phyloP scores from a whole-genome alignment of 92 coral and sea anemone species.

The Porites cylindrica region DNA sequence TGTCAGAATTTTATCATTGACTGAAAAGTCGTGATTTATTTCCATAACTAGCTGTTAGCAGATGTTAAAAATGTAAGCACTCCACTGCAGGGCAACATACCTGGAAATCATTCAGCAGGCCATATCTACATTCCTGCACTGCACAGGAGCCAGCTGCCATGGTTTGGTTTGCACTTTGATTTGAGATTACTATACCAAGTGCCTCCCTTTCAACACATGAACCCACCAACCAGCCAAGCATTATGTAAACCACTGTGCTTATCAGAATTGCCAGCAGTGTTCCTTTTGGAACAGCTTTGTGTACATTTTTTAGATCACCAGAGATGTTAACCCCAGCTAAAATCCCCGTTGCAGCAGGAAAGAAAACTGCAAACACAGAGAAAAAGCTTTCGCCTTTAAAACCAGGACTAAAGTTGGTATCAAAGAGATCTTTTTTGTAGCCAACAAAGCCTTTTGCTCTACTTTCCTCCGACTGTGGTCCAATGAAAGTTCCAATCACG shows the following conservation, averaged over 20 bases:
- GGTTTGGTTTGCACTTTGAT: slow-evolving; percentile 46
- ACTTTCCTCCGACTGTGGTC: slow-evolving; percentile 82
- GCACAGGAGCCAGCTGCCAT: slow-evolving; percentile 57
- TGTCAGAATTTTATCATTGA: not conserved
- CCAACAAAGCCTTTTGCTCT: slow-evolving; percentile 84
- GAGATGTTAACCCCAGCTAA: slow-evolving; percentile 97
- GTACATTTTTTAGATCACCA: slow-evolving; percentile 90
- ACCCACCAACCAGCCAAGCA: slow-evolving; percentile 92
- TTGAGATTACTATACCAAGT: slow-evolving; percentile 66
- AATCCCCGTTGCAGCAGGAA: slow-evolving; percentile 98
- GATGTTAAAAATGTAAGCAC: not conserved
- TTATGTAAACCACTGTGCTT: slow-evolving; percentile 87
- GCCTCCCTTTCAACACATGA: slow-evolving; percentile 85
- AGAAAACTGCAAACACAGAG: slow-evolving; percentile 96
- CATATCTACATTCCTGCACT: slow-evolving; percentile 75
- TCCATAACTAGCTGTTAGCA: not conserved
- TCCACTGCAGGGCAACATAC: slow-evolving; percentile 30
- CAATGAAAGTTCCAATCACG: slow-evolving; percentile 86
- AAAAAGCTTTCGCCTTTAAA: slow-evolving; percentile 86
- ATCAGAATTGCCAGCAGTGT: slow-evolving; percentile 89
- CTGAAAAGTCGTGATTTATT: not conserved
- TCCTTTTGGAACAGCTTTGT: slow-evolving; percentile 96
- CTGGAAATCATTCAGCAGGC: slow-evolving; percentile 88
- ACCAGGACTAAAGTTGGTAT: slow-evolving; percentile 77
- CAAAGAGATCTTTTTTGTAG: slow-evolving; percentile 67